phyloP scores from a whole-genome alignment of 2,888 invertebrate genomes.

The Antitype chi region DNA sequence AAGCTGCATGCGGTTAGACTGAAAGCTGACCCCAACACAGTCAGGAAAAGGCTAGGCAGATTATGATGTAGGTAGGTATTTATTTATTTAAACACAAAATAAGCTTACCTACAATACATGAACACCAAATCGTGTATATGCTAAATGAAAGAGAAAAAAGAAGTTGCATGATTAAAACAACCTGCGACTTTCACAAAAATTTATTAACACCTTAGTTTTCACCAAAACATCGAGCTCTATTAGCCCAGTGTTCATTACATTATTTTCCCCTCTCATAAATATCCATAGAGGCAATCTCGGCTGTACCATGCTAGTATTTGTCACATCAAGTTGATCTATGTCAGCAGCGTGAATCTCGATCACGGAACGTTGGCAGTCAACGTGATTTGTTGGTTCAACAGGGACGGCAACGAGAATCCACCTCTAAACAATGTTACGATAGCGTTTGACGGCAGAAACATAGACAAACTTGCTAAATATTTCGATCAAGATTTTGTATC shows the following conservation, averaged over 20 bases:
- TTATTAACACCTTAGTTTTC: neutral
- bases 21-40: too few relatives aligned
- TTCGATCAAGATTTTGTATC: constrained; percentile 57
- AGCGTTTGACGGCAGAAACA: constrained; percentile 53
- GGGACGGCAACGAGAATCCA: constrained; percentile 59
- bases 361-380: constrained; percentile 67
- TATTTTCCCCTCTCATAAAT: constrained; percentile 62
- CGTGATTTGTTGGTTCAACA: constrained; percentile 70
- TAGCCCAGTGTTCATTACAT: constrained; percentile 42
- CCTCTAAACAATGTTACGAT: constrained; percentile 68
- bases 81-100: too few relatives aligned
- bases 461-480: constrained; percentile 59
- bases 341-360: constrained; percentile 67
- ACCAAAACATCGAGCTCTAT: constrained; percentile 16
- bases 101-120: too few relatives aligned
- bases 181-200: too few relatives aligned
- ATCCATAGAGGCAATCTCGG: constrained; percentile 61
- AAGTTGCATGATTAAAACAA: too few relatives aligned
- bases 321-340: constrained; percentile 69
- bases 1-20: too few relatives aligned
- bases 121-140: too few relatives aligned
- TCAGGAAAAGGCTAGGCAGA: too few relatives aligned
- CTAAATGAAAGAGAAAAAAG: too few relatives aligned
- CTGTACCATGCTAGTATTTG: constrained; percentile 65
- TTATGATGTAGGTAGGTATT: too few relatives aligned